phyloP scores from a whole-genome alignment of 2,888 invertebrate genomes.

The Panopea generosa region DNA sequence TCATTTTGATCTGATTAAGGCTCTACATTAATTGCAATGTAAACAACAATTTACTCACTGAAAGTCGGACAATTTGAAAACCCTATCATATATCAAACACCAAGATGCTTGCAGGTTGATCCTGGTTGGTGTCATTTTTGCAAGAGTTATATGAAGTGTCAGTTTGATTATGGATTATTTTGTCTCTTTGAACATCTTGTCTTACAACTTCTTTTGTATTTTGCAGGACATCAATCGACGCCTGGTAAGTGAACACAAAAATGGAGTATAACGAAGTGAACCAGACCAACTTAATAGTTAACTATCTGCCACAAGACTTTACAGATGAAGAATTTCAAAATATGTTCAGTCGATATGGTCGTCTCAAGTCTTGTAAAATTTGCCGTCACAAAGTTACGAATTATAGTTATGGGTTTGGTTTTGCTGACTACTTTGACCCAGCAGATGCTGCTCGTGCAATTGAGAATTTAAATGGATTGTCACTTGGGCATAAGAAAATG shows the following conservation, averaged over 20 bases:
- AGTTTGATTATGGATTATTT: too few relatives aligned
- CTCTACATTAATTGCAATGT: too few relatives aligned
- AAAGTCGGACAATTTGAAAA: too few relatives aligned
- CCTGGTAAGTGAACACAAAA: constrained; percentile 5
- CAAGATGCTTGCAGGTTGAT: too few relatives aligned
- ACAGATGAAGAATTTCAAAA: constrained; percentile 95
- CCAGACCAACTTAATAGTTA: constrained; percentile 94
- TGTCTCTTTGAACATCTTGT: too few relatives aligned
- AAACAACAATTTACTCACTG: too few relatives aligned
- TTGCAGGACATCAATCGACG: too few relatives aligned
- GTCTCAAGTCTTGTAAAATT: constrained; percentile 95
- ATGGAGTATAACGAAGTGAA: constrained; percentile 35
- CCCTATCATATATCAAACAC: too few relatives aligned
- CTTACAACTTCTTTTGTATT: too few relatives aligned
- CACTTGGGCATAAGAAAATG: constrained; percentile 95
- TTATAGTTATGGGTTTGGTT: constrained; percentile 98
- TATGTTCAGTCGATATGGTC: constrained; percentile 95
- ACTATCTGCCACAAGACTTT: constrained; percentile 97
- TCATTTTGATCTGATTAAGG: too few relatives aligned
- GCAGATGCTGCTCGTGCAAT: constrained; percentile 95
- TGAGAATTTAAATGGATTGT: constrained; percentile 93
- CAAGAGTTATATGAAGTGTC: too few relatives aligned
- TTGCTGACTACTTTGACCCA: constrained; percentile 94
- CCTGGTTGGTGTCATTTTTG: too few relatives aligned
- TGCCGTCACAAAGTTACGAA: constrained; percentile 89